Evolutionary conservation across 2,888 invertebrate species (phyloP).

Genomic region (Zaprionus obscuricornis): DNA sequence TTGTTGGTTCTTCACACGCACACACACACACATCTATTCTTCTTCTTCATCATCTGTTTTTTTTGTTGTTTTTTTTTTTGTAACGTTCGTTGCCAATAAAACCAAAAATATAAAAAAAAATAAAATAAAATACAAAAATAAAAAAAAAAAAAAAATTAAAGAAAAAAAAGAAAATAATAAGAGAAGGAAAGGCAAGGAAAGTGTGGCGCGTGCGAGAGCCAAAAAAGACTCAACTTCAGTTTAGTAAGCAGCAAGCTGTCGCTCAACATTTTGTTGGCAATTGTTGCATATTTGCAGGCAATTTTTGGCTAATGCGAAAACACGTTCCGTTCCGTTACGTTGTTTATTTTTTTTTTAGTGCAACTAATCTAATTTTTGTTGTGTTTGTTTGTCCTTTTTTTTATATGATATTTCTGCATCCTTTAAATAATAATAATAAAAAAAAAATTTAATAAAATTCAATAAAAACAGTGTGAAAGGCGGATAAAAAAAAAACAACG

Average conservation of each 20-base stretch:
- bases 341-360: conserved; percentile 41
- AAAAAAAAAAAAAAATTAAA: conserved; percentile 17
- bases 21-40: too few relatives aligned
- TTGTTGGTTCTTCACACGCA: too few relatives aligned
- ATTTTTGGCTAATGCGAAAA: conserved; percentile 4
- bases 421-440: too few relatives aligned
- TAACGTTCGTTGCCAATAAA: too few relatives aligned
- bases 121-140: background rate
- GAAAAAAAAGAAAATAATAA: conserved; percentile 6
- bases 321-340: conserved; percentile 10
- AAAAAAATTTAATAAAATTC: conserved; percentile 22
- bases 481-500: conserved; percentile 41
- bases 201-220: conserved; percentile 30
- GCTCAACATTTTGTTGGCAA: conserved; percentile 61
- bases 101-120: conserved; percentile 16
- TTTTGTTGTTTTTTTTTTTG: conserved; percentile 23
- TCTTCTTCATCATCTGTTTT: too few relatives aligned
- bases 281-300: conserved; percentile 59
- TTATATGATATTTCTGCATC: conserved; percentile 2
- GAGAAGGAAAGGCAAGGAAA: too few relatives aligned
- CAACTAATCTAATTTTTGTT: conserved; percentile 1
- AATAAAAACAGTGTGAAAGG: conserved; percentile 66
- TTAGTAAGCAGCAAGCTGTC: conserved; percentile 22
- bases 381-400: background rate
- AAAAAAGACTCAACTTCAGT: conserved; percentile 7